Percentiles rank a stretch among this genome's conserved stretches.
phyloP scores from a whole-genome alignment of 1,140 invertebrate species.

The Camponotus pennsylvanicus region DNA sequence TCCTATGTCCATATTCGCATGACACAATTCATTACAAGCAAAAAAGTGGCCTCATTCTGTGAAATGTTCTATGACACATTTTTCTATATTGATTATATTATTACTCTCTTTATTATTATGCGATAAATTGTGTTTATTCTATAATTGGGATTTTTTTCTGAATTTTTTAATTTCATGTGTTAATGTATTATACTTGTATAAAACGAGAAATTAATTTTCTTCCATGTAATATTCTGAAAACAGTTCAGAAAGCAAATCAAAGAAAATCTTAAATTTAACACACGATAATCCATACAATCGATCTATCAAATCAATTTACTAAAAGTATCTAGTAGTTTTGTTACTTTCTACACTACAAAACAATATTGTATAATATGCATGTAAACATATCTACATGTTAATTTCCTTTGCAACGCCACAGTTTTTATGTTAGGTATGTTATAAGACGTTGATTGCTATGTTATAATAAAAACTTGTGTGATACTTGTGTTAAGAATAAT shows the following conservation, averaged over 20 bases:
- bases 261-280: slow-evolving; percentile 29
- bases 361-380: slow-evolving; percentile 16
- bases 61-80: slow-evolving; percentile 8
- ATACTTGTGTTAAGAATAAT: slow-evolving; percentile 70
- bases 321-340: slow-evolving; percentile 51
- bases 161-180: slow-evolving; percentile 23
- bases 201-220: slow-evolving; percentile 5
- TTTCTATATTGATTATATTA: slow-evolving; percentile 8
- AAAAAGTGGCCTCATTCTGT: slow-evolving; percentile 23
- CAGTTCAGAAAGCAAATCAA: slow-evolving; percentile 22
- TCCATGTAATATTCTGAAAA: neutral
- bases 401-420: slow-evolving; percentile 48
- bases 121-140: slow-evolving; percentile 34
- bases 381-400: slow-evolving; percentile 31
- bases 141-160: neutral
- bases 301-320: slow-evolving; percentile 9
- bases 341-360: slow-evolving; percentile 30
- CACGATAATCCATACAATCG: slow-evolving; percentile 28
- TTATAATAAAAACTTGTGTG: slow-evolving; percentile 70
- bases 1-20: slow-evolving; percentile 8
- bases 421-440: slow-evolving; percentile 53
- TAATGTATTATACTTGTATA: neutral
- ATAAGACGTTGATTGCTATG: slow-evolving; percentile 39
- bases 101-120: neutral
- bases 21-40: slow-evolving; percentile 9